Evolutionary conservation across 2,888 invertebrate genomes (phyloP).

Genomic region (Deladenus siricidicola): DNA sequence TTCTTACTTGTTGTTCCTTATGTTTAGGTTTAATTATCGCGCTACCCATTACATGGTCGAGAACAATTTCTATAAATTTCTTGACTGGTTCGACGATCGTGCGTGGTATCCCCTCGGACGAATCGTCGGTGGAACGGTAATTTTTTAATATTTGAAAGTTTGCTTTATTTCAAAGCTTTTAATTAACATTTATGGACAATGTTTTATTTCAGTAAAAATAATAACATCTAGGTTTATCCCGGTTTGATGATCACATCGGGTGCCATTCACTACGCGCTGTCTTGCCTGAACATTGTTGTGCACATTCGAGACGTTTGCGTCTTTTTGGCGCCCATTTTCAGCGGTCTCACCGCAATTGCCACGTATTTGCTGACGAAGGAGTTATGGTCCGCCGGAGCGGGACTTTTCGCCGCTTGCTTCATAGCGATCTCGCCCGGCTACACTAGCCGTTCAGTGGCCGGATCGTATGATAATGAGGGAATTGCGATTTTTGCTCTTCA

Average conservation of each 20-base stretch:
- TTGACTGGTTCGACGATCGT: slow-evolving; percentile 89
- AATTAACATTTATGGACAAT: no score
- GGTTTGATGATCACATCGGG: slow-evolving; percentile 99
- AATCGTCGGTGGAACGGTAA: slow-evolving; percentile 91
- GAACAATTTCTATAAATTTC: slow-evolving; percentile 96
- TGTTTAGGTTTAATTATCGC: slow-evolving; percentile 88
- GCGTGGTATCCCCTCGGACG: slow-evolving; percentile 98
- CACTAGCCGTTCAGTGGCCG: slow-evolving; percentile 95
- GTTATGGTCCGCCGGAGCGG: slow-evolving; percentile 90
- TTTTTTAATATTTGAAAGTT: slow-evolving; percentile 21
- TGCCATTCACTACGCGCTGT: slow-evolving; percentile 83
- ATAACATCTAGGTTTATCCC: slow-evolving; percentile 86
- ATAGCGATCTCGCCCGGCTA: slow-evolving; percentile 97
- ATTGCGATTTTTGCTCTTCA: slow-evolving; percentile 97
- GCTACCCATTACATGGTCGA: slow-evolving; percentile 98
- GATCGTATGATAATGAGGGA: slow-evolving; percentile 98
- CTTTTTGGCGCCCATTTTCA: slow-evolving; percentile 93
- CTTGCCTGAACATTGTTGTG: slow-evolving; percentile 84
- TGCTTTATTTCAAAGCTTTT: no score
- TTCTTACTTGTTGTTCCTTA: neutral
- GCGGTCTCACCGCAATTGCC: slow-evolving; percentile 92
- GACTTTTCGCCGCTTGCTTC: slow-evolving; percentile 94
- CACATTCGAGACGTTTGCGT: slow-evolving; percentile 93
- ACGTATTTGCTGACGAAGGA: slow-evolving; percentile 95
- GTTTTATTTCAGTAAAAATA: no score